Conservation (phyloP, 2,113 vertebrate species). For the Polypterus bichir region DNA sequence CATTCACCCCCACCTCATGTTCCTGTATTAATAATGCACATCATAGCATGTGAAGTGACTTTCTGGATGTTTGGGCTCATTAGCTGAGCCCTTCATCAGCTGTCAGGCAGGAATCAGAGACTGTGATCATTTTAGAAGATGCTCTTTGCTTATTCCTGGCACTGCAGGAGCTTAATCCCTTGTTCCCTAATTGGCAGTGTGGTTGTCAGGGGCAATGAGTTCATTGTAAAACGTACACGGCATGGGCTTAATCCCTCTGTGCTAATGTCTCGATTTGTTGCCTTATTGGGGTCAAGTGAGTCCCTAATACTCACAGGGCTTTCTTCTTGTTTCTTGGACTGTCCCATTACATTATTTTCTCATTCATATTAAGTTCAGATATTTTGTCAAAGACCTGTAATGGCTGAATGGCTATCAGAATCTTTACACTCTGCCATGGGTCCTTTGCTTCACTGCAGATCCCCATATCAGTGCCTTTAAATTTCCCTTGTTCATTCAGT, state of each 20-base stretch:
- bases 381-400: too few species aligned
- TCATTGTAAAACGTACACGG: constrained; percentile 15
- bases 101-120: constrained; percentile 1
- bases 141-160: constrained; percentile 10
- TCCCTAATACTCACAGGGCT: constrained; percentile 21
- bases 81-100: constrained; percentile 4
- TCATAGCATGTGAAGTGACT: not conserved
- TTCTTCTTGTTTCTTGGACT: too few species aligned
- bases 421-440: too few species aligned
- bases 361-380: too few species aligned
- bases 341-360: too few species aligned
- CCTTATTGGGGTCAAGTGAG: constrained; percentile 34
- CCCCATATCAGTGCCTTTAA: too few species aligned
- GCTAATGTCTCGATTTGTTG: constrained; percentile 39
- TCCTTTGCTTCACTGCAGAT: too few species aligned
- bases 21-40: not conserved
- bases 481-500: too few species aligned
- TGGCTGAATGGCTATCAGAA: too few species aligned
- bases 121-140: not conserved
- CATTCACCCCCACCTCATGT: too few species aligned
- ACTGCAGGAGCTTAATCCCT: constrained; percentile 21
- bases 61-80: constrained; percentile 5
- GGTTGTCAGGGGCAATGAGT: constrained; percentile 21
- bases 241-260: constrained; percentile 30
- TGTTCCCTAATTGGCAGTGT: constrained; percentile 29